Evolutionary conservation across 1,140 invertebrate species (phyloP), one percentile per base, ranked within the genome.

Genomic region (Bombus pyrosoma): DNA sequence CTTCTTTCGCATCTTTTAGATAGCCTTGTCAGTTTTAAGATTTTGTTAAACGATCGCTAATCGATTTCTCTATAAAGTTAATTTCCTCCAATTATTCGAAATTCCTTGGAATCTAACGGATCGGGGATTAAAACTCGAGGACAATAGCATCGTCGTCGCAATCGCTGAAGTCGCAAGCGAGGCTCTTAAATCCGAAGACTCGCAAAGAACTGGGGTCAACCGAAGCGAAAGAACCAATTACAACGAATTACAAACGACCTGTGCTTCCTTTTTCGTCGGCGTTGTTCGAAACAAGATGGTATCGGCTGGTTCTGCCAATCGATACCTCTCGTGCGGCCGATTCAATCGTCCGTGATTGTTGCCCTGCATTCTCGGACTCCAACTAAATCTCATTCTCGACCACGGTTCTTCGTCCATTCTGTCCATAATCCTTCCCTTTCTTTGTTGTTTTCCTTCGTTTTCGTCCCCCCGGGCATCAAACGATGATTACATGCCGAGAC

Each of bases 341-440:
- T 92, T 91, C 90, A 91, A 91, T 91, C 90, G 91, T 82, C 81
- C 85, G 86, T 89, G 90, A 92, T 91, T 91, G 87, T 91, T 91
- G 87, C 78, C 68, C 73, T 64, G 78, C 87, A 83, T 66, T 28
- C 59, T 81, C 53, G 59, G 4, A 41, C 83, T 57, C 37, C 72
- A 41, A 64, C 88, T 80, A 83, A 90, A 90, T 81, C 81, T 82
- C 79, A 68, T 89, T 81, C 68, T 73, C 64, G 74, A 74, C 81
- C 82, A 80, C 80, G 80, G 88, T 83, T 68, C 82, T 88, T 75
- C 87, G 77, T 90, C 77, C 74, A 79, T 87, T 89, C 34, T 77
- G 77, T 53, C 74, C 62, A 73, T 89, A 89, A 90, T 89, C 85
- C 81, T 87, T 81, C 41, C 73, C 32, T 64, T 73, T 22, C 78